Percentiles rank a stretch among this genome's conserved stretches.
These are phyloP conservation scores for Patella caerulea DNA, from an alignment of 2,888 invertebrate genomes.

Conservation along the genomic window DNA sequence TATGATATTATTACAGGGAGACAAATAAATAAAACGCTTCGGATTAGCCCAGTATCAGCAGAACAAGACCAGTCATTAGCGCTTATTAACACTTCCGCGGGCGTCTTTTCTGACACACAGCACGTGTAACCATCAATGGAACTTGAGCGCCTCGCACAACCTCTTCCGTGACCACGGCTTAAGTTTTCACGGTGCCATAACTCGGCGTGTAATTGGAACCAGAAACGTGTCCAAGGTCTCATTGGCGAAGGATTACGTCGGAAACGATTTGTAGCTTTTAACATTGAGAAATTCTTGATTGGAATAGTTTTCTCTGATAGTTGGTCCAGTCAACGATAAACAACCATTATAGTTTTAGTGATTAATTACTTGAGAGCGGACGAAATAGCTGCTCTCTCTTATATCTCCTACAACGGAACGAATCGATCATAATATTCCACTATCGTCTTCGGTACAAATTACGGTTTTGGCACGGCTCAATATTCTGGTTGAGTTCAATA, in stretches of 20 bases:
- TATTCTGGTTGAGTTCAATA: slow-evolving; percentile 1
- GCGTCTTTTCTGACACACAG: neutral
- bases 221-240: neutral
- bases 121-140: neutral
- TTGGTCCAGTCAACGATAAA: slow-evolving; percentile 7
- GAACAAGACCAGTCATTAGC: too few species aligned
- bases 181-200: slow-evolving; percentile 4
- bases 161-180: neutral
- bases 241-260: neutral
- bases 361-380: slow-evolving; percentile 8
- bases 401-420: slow-evolving; percentile 4
- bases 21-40: too few species aligned
- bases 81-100: too few species aligned
- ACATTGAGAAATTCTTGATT: slow-evolving; percentile 7
- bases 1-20: too few species aligned
- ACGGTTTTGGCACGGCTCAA: slow-evolving; percentile 8
- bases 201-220: slow-evolving; percentile 8
- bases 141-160: neutral
- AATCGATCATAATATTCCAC: slow-evolving; percentile 5
- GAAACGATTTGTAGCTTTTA: slow-evolving; percentile 7
- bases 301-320: neutral
- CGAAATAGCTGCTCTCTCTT: neutral
- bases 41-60: too few species aligned
- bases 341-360: slow-evolving; percentile 2
- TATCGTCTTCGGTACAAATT: slow-evolving; percentile 3